Base-by-base conservation (phyloP, 2,888 invertebrate species). In the Amiota minor region DNA sequence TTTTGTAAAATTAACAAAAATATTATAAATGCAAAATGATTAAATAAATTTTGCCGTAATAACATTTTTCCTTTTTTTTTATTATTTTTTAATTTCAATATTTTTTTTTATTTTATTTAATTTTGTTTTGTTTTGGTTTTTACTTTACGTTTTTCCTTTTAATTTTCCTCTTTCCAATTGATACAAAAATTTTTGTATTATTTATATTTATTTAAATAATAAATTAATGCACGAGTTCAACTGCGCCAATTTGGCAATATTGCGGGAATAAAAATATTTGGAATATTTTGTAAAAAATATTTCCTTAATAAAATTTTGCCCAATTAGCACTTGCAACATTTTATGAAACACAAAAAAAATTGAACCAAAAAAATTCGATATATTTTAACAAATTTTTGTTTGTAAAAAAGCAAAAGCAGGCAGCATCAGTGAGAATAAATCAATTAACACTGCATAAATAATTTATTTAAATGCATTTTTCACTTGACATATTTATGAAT, bases 1-100 rank as follows among this genome's bases (percentile, higher is more conserved):
- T 71, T 75, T 73, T 73, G 81, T 62, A 79, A 70, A 76, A 79
- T 77, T 76, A 83, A 71, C 74, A 79, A 74, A 67, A 83, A 75
- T 76, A 74, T 75, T 76, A 76, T 70, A 70, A 74, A 74, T 77
- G 74, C 75, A 77, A 83, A 83, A 79, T 83, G 80, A 76, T 75
- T 76, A 65, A 72, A 67, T 64, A 20, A 23, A 9, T 23, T 72
- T 20, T 45, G 67, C 67, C 20, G 50, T 9, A 50, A 53, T 53
- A 53, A 14, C 67, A 68, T 68, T 68, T 68, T 20, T 53, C 6
- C 3, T 14, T 59, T 59, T 62, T 62, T 62, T 35, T 62, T 62
- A 45, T 1, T 35, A 6, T 6, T 2, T 35, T 35, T 35, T 6
- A 35, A 35, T 35, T 4, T 35, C 35, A 35, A 35, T 35, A 35